Percentiles rank a stretch among this genome's conserved stretches.
These are phyloP conservation scores for Eufriesea mexicana DNA, from an alignment of 1,140 invertebrate genomes.

Conservation along the genomic window DNA sequence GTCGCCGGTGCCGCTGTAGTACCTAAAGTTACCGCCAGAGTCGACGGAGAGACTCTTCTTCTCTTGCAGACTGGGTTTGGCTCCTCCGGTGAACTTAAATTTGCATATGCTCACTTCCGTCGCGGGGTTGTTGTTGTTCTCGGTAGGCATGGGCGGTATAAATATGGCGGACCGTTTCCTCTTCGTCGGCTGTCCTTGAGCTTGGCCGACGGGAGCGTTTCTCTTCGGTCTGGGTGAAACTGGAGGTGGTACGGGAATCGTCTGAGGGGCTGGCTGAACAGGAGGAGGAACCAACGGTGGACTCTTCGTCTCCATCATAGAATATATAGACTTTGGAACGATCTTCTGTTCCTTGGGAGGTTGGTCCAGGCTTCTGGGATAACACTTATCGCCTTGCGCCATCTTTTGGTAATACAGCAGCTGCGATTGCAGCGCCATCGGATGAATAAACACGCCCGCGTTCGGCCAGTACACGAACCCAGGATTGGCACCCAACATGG, in stretches of 20 bases:
- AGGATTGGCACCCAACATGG: constrained; percentile 68
- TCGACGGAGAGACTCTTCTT: constrained; percentile 95
- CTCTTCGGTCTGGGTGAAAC: constrained; percentile 75
- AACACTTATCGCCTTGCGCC: constrained; percentile 80
- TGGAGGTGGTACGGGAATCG: constrained; percentile 60
- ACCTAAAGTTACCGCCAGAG: constrained; percentile 92
- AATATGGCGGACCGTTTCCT: constrained; percentile 91
- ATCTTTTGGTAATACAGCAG: constrained; percentile 89
- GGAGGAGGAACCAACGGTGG: constrained; percentile 70
- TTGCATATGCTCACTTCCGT: constrained; percentile 95
- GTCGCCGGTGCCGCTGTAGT: constrained; percentile 89
- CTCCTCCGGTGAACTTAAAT: constrained; percentile 95
- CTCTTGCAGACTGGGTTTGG: constrained; percentile 92
- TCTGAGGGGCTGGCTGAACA: constrained; percentile 55
- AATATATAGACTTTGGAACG: constrained; percentile 75
- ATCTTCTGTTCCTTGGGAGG: constrained; percentile 75
- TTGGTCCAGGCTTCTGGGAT: constrained; percentile 50
- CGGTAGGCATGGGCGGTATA: constrained; percentile 89
- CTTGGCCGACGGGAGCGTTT: constrained; percentile 64
- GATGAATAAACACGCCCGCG: constrained; percentile 87
- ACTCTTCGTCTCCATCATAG: constrained; percentile 75
- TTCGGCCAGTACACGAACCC: constrained; percentile 87
- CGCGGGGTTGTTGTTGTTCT: constrained; percentile 88
- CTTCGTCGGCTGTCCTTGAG: constrained; percentile 83
- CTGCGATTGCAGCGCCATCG: constrained; percentile 87